phyloP scores from a whole-genome alignment of 2,888 invertebrate genomes.

The Chelonus formosanus region DNA sequence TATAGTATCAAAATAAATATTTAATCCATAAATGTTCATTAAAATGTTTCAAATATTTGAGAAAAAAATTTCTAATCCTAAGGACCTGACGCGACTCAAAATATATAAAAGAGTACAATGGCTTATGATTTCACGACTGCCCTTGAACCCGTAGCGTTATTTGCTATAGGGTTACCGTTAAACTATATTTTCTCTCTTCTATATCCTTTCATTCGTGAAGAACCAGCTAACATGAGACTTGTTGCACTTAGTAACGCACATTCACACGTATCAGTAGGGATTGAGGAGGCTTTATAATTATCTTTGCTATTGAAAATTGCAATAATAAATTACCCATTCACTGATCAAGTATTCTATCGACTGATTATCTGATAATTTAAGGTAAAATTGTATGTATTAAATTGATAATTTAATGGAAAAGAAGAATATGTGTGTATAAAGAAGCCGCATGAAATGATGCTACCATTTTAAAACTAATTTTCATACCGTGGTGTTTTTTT shows the following conservation, averaged over 20 bases:
- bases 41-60: too few species aligned
- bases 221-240: constrained; percentile 2
- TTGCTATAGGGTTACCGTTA: constrained; percentile 60
- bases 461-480: constrained; percentile 8
- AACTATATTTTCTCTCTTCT: constrained; percentile 58
- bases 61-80: too few species aligned
- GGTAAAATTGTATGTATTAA: too few species aligned
- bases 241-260: constrained; percentile 50
- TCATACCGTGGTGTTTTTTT: not conserved
- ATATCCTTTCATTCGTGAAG: constrained; percentile 58
- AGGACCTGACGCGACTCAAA: too few species aligned
- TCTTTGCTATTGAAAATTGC: not conserved
- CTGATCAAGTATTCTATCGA: too few species aligned
- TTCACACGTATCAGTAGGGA: constrained; percentile 36
- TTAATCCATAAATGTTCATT: too few species aligned
- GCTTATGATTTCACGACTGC: constrained; percentile 53
- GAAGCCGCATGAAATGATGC: not conserved
- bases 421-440: constrained; percentile 7
- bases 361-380: not conserved
- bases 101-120: constrained; percentile 32
- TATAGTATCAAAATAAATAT: too few species aligned
- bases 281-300: too few species aligned
- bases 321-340: constrained; percentile 2
- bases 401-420: not conserved
- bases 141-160: constrained; percentile 56